Conservation (phyloP, 2,797 vertebrate species). For the Menidia menidia region DNA sequence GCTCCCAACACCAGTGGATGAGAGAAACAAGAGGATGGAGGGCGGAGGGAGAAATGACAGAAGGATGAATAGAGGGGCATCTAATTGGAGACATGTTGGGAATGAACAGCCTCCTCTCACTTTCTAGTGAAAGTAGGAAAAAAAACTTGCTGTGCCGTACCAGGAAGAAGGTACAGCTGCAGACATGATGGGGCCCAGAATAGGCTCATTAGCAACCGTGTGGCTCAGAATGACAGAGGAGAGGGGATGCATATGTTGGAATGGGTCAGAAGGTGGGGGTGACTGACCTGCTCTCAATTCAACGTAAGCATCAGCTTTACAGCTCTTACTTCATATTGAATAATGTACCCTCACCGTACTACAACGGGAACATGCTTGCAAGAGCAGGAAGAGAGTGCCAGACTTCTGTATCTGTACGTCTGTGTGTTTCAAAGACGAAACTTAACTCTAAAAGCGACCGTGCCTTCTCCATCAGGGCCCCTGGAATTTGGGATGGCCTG, state of each 20-base stretch:
- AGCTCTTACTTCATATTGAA: slow-evolving; percentile 29
- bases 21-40: slow-evolving; percentile 49
- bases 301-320: slow-evolving; percentile 49
- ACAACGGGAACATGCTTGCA: slow-evolving; percentile 1
- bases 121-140: slow-evolving; percentile 20
- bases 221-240: slow-evolving; percentile 60
- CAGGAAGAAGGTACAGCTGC: slow-evolving; percentile 38
- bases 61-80: slow-evolving; percentile 47
- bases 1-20: slow-evolving; percentile 44
- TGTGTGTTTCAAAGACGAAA: not conserved
- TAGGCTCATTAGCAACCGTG: slow-evolving; percentile 64
- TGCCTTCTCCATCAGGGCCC: too few species aligned
- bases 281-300: slow-evolving; percentile 65
- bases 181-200: slow-evolving; percentile 53
- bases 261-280: slow-evolving; percentile 55
- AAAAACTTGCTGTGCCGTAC: slow-evolving; percentile 12
- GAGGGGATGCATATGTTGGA: slow-evolving; percentile 38
- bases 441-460: too few species aligned
- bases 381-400: not conserved
- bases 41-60: slow-evolving; percentile 47
- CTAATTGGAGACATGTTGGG: slow-evolving; percentile 68
- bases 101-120: slow-evolving; percentile 28
- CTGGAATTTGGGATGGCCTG: too few species aligned
- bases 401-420: not conserved
- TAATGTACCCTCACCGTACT: slow-evolving; percentile 9